Base-by-base conservation (phyloP, 2,113 vertebrate species). In the Cariama cristata region DNA sequence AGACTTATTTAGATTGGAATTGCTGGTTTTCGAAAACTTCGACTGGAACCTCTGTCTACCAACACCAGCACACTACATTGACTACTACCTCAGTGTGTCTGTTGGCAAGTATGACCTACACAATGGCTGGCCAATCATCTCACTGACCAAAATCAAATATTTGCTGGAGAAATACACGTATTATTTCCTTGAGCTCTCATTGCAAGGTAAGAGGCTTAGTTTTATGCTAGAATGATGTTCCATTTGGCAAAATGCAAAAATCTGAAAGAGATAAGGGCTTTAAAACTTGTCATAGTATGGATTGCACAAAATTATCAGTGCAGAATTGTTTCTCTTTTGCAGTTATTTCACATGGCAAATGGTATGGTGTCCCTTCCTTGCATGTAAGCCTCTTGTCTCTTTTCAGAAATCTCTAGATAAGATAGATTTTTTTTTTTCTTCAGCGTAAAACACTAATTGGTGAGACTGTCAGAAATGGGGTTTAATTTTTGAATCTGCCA, bases 61-160 rank as follows among this genome's bases (percentile, higher is more conserved):
- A 86, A 99, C 99, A 0, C 98, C 99, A 0, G 99, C 99, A n/a
- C 99, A 99, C 97, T 99, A 99, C 95, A 98, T 99, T n/a, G 99
- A 99, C 98, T 99, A 99, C 98, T 99, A 99, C 98, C 99, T 99
- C 97, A 96, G 95, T 28, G 98, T 97, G 59, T 98, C 99, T 1
- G 73, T 99, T 95, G 98, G 98, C n/a, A 98, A 99, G 88, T 98
- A 98, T 7, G 99, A 99, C 97, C 98, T 99, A 59, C 98, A 99
- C 98, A 98, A 98, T 4, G 98, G 98, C 97, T 99, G 99, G 99
- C 99, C 99, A 0, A 93, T 99, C 72, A 93, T 98, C 83, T 99
- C 98, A 28, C 90, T 98, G 86, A 98, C 98, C 50, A 98, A 99
- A 98, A 98, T 98, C 97, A 99, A 98, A 98, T 98, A 98, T 62